Base-by-base conservation (phyloP, 2,113 vertebrate genomes). In the Pelmatolapia mariae region DNA sequence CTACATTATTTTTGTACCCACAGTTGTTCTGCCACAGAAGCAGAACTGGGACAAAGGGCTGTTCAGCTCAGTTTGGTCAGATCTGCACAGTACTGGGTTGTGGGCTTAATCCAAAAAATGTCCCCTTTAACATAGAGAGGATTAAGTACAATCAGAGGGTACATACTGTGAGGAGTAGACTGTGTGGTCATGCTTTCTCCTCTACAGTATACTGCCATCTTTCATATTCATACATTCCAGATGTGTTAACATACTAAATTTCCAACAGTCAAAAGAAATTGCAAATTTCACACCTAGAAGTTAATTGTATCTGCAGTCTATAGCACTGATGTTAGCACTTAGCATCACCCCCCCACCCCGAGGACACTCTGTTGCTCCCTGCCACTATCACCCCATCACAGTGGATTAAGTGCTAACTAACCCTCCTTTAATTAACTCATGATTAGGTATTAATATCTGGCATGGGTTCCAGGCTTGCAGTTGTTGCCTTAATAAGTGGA, bases 401-500 rank as follows among this genome's bases (percentile, higher is more conserved):
- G 85, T 33, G 90, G 93, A 96, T 96, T 95, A 95, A 83, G 94
- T 31, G 82, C 91, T 93, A 93, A 92, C 94, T 94, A 95, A 95
- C 92, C 90, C 92, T 95, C 76, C 92, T 93, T 95, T 95, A 95
- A 95, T 96, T 95, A 95, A 94, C 94, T 96, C 93, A 71, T 95
- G 93, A 95, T 95, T 95, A 95, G 95, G 89, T 95, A 94, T 95
- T 96, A 95, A 96, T 95, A 96, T 95, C 94, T 93, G 90, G 91
- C 91, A 79, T 86, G 84, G 83, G 90, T 92, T 95, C 86, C 88
- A 73, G 90, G 90, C 94, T 88, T 94, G 91, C 94, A 95, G 94
- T 95, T 93, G 92, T 95, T 95, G 93, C 93, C 90, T 95, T 95
- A 95, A 95, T 96, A 96, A 96, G 96, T 96, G 94, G 96, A 96